Conservation (phyloP, 2,113 vertebrate species). For the Corynorhinus townsendii region DNA sequence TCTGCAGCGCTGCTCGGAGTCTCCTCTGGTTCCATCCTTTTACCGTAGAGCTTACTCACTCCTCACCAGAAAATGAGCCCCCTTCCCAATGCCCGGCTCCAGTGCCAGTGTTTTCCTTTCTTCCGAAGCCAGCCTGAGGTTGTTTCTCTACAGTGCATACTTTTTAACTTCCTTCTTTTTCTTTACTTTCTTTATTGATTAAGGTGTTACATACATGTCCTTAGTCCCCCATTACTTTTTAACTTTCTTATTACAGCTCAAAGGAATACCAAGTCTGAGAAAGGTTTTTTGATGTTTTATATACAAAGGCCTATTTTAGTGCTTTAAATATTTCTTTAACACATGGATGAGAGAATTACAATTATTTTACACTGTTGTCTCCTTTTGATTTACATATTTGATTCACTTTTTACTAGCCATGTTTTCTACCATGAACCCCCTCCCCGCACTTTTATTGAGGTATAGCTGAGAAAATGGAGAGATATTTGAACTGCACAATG, state of each 20-base stretch:
- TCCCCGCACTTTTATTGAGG: not conserved
- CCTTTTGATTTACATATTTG: not conserved
- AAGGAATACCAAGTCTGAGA: not conserved
- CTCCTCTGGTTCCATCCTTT: slow-evolving; percentile 18
- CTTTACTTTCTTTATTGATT: too few species aligned
- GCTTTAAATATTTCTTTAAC: not conserved
- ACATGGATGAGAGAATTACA: not conserved
- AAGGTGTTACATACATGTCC: too few species aligned
- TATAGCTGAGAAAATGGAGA: not conserved
- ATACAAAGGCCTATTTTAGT: not conserved
- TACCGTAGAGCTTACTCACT: slow-evolving; percentile 33
- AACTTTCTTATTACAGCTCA: not conserved
- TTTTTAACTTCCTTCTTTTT: not conserved
- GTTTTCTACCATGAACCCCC: not conserved
- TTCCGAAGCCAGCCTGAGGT: not conserved
- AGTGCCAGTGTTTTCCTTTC: not conserved
- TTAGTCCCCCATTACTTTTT: not conserved
- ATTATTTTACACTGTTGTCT: not conserved
- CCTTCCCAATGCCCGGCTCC: not conserved
- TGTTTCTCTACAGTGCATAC: not conserved
- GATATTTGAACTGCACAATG: not conserved
- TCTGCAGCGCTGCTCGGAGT: not conserved
- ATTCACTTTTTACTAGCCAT: not conserved
- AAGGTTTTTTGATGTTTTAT: not conserved
- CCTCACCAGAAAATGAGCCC: not conserved